Conservation (phyloP, 2,888 invertebrate genomes). For the Ochropleura plecta region DNA sequence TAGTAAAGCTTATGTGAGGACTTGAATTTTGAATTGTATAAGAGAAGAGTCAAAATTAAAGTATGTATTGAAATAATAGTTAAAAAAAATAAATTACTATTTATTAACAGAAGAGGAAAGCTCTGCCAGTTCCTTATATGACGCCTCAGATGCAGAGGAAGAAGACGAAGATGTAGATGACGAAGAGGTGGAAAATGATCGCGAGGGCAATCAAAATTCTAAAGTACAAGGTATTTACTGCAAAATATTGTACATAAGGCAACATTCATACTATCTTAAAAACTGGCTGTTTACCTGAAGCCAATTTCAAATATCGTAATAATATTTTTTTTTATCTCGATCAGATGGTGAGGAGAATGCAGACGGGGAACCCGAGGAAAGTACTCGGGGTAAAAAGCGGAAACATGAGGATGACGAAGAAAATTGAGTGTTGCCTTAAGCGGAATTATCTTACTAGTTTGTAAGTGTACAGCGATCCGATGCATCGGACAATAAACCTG, state of each 20-base stretch:
- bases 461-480: conserved; percentile 90
- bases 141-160: conserved; percentile 85
- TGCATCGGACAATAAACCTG: conserved; percentile 88
- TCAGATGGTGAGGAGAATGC: conserved; percentile 85
- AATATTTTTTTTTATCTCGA: conserved; percentile 22
- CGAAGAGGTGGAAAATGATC: conserved; percentile 85
- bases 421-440: conserved; percentile 89
- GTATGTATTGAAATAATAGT: neutral
- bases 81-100: conserved; percentile 19
- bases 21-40: neutral
- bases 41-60: neutral
- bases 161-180: conserved; percentile 87
- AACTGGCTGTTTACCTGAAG: neutral
- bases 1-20: neutral
- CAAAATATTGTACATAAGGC: neutral
- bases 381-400: conserved; percentile 91
- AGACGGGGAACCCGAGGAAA: conserved; percentile 86
- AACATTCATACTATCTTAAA: neutral
- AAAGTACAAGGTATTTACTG: conserved; percentile 78
- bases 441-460: conserved; percentile 88
- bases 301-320: neutral
- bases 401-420: conserved; percentile 91
- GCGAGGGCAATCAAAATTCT: conserved; percentile 83
- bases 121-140: conserved; percentile 86
- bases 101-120: conserved; percentile 84